A percentile compares a stretch with the other conserved stretches of the same genome.
Evolutionary conservation across 2,113 vertebrate genomes (phyloP).

Genomic region (Scolopax mira): DNA sequence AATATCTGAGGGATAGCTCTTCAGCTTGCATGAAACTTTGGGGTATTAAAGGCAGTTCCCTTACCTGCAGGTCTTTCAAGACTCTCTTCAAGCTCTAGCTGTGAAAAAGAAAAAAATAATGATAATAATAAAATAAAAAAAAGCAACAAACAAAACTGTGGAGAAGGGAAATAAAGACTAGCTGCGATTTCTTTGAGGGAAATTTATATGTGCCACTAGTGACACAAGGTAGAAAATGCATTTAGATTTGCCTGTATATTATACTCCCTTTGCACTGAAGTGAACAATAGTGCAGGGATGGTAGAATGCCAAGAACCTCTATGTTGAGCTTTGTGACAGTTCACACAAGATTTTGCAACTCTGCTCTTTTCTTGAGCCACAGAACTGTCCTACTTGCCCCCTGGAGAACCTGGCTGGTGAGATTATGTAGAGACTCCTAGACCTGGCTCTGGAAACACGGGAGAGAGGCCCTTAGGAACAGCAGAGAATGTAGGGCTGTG

Average conservation of each 20-base stretch:
- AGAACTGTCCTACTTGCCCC: background rate
- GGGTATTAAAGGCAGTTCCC: background rate
- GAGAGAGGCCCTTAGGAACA: background rate
- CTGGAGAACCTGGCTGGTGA: background rate
- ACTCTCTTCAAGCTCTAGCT: background rate
- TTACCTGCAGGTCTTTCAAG: background rate
- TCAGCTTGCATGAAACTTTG: background rate
- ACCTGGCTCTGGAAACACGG: background rate
- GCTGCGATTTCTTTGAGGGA: background rate
- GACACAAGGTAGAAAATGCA: background rate
- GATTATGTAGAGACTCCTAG: background rate
- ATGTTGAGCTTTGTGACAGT: background rate
- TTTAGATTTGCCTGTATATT: background rate
- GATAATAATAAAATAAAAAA: no score
- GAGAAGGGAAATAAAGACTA: background rate
- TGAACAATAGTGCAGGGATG: background rate
- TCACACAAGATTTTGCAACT: background rate
- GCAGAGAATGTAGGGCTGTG: background rate
- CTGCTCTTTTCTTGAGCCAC: background rate
- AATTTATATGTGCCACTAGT: background rate
- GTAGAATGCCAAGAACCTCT: background rate
- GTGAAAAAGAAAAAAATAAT: background rate
- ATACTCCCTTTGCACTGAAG: background rate
- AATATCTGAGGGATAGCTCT: background rate
- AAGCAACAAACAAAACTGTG: no score